These are phyloP conservation scores for Nesometra sesokonis DNA, from an alignment of 35 echinoderm and acorn worm genomes.

Conservation along the genomic window DNA sequence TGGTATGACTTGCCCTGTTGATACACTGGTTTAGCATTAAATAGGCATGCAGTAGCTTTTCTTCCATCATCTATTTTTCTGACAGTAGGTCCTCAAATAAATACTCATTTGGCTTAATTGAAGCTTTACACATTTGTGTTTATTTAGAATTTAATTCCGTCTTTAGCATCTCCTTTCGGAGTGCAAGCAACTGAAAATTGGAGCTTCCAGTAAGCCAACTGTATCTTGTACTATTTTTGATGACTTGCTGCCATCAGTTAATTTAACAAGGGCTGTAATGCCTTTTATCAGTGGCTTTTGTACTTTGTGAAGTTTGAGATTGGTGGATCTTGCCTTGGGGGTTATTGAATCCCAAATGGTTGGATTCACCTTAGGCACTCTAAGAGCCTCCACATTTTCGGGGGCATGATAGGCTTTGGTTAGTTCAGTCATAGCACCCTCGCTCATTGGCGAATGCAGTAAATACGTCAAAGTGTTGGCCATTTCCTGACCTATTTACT, in stretches of 20 bases:
- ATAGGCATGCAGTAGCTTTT: not conserved
- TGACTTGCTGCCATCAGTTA: not conserved
- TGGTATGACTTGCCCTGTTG: too few species aligned
- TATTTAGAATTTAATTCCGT: too few species aligned
- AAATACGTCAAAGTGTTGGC: too few species aligned
- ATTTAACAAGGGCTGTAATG: not conserved
- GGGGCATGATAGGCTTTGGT: too few species aligned
- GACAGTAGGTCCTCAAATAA: not conserved
- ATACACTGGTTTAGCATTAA: too few species aligned
- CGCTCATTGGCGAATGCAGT: too few species aligned
- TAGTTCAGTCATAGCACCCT: too few species aligned
- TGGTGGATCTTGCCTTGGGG: not conserved
- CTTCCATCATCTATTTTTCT: not conserved
- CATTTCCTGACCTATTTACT: too few species aligned
- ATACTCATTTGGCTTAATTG: not conserved
- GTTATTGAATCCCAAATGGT: conserved; percentile 20
- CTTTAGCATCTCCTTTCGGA: too few species aligned
- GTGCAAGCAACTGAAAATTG: too few species aligned
- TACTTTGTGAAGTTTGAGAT: conserved; percentile 3
- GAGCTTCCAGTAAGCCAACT: not conserved
- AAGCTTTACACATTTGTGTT: too few species aligned
- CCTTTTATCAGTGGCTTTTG: conserved; percentile 24
- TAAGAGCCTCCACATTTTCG: not conserved
- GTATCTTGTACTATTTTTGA: not conserved
- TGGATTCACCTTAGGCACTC: conserved; percentile 19